phyloP scores from a whole-genome alignment of 2,113 vertebrate species.

The Nesospiza acunhae region DNA sequence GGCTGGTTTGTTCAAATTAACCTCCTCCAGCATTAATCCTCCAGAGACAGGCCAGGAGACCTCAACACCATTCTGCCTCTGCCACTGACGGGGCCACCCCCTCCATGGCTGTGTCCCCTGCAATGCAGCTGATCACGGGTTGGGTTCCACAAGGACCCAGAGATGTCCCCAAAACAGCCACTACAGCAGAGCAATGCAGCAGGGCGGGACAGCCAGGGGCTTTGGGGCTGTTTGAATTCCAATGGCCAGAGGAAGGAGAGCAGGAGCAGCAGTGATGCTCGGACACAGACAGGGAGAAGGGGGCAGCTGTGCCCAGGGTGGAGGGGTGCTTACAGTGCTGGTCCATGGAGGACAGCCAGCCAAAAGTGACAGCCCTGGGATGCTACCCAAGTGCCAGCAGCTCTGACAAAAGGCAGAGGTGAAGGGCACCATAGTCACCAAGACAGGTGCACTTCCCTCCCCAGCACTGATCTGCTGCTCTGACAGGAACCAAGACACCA shows the following conservation, averaged over 20 bases:
- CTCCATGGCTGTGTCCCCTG: rapidly evolving
- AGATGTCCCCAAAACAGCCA: not conserved
- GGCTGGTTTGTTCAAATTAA: not conserved
- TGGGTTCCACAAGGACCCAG: rapidly evolving
- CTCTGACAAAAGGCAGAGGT: not conserved
- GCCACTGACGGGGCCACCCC: rapidly evolving
- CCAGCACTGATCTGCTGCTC: not conserved
- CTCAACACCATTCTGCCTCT: not conserved
- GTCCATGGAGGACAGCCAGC: rapidly evolving
- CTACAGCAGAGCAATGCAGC: rapidly evolving
- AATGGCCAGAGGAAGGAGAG: not conserved
- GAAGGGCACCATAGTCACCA: not conserved
- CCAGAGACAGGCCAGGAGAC: not conserved
- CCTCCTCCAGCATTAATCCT: not conserved
- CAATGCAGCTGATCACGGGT: rapidly evolving
- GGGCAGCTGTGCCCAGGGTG: not conserved
- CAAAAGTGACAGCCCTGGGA: not conserved
- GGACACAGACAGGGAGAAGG: rapidly evolving
- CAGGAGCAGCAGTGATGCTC: not conserved
- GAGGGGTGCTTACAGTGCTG: not conserved
- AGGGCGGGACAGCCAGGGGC: not conserved
- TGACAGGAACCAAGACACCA: not conserved
- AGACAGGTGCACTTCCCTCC: not conserved
- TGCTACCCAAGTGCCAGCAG: not conserved
- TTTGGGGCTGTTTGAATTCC: rapidly evolving